Evolutionary conservation across 2,888 invertebrate species (phyloP).

Genomic region (Coleophora flavipennella): DNA sequence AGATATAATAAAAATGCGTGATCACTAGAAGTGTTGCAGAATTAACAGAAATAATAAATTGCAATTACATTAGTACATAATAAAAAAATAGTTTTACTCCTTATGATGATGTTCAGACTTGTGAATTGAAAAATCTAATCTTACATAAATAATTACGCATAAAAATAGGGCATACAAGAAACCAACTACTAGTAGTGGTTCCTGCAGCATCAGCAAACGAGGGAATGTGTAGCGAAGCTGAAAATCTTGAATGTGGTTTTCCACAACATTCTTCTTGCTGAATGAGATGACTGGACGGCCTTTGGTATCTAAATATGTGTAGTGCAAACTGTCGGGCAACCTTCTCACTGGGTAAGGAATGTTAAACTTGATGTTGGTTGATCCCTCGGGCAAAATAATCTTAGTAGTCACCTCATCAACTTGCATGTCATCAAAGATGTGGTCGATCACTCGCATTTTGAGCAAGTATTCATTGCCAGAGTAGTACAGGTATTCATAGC

Average conservation of each 20-base stretch:
- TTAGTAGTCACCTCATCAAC: conserved; percentile 91
- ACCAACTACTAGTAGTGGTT: conserved; percentile 90
- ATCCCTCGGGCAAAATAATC: conserved; percentile 95
- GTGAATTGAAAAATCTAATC: conserved; percentile 95
- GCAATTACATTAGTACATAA: conserved; percentile 10
- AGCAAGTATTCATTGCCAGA: conserved; percentile 85
- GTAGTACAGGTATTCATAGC: conserved; percentile 94
- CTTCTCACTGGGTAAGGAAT: conserved; percentile 87
- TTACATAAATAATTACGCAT: conserved; percentile 92
- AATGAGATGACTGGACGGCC: conserved; percentile 93
- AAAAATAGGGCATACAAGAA: conserved; percentile 93
- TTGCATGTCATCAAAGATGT: conserved; percentile 96
- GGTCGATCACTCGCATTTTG: conserved; percentile 96
- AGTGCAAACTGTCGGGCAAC: conserved; percentile 82
- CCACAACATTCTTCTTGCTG: conserved; percentile 88
- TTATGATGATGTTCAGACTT: conserved; percentile 76
- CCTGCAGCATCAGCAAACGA: conserved; percentile 88
- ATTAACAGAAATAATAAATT: conserved; percentile 13
- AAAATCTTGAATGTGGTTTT: conserved; percentile 97
- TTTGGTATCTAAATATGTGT: conserved; percentile 95
- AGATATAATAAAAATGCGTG: conserved; percentile 28
- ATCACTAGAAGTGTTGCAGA: conserved; percentile 28
- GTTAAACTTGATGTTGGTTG: conserved; percentile 83
- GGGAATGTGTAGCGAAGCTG: conserved; percentile 92
- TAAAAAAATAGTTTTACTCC: conserved; percentile 42